Conservation (phyloP, 1,140 invertebrate genomes). For the Muscidifurax raptorellus region DNA sequence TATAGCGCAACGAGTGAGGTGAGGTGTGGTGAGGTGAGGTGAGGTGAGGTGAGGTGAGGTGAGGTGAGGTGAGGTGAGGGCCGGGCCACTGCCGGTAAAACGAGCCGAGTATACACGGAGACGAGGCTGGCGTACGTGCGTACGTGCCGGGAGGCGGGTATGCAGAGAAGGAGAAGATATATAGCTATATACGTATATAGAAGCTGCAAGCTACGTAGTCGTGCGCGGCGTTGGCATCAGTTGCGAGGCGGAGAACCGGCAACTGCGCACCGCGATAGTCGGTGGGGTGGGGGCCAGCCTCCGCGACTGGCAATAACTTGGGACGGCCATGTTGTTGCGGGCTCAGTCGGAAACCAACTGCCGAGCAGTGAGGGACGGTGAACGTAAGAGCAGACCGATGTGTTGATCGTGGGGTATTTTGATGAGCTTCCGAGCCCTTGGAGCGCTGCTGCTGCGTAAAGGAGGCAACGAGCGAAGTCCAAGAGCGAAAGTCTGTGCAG, state of each 20-base stretch:
- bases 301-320: slow-evolving; percentile 12
- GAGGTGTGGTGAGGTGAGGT: too few relatives aligned
- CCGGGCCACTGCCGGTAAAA: neutral
- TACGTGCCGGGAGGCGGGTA: slow-evolving; percentile 62
- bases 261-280: neutral
- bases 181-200: neutral
- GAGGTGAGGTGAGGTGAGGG: neutral
- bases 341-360: slow-evolving; percentile 75
- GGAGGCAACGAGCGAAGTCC: slow-evolving; percentile 56
- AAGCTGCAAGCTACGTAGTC: neutral
- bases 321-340: slow-evolving; percentile 53
- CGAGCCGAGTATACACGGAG: neutral
- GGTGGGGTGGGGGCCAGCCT: neutral
- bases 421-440: slow-evolving; percentile 71
- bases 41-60: too few relatives aligned
- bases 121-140: slow-evolving; percentile 39
- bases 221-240: neutral
- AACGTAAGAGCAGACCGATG: slow-evolving; percentile 70
- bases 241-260: neutral
- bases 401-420: slow-evolving; percentile 71
- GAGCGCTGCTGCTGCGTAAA: slow-evolving; percentile 67
- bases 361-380: slow-evolving; percentile 74
- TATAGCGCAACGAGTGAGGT: too few relatives aligned
- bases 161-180: neutral
- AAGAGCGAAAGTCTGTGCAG: slow-evolving; percentile 56